A percentile compares a stretch with the other conserved stretches of the same genome.
These are phyloP conservation scores for Cotesia vestalis DNA, from an alignment of 1,140 invertebrate species.

Conservation along the genomic window DNA sequence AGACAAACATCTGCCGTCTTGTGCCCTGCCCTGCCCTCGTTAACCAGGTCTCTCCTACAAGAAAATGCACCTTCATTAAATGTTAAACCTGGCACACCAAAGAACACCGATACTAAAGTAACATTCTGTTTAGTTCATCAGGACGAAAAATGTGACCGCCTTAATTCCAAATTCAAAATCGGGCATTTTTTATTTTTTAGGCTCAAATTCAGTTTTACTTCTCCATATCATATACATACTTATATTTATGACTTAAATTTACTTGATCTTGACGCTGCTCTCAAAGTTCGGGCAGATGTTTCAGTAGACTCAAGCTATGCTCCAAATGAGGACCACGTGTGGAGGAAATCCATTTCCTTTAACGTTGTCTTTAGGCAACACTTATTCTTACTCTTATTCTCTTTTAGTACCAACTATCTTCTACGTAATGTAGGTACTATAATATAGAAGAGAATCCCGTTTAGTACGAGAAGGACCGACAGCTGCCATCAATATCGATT, in stretches of 20 bases:
- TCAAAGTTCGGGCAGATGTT: slow-evolving; percentile 14
- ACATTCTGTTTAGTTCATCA: background rate
- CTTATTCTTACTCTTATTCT: background rate
- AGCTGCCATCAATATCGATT: background rate
- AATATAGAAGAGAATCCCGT: background rate
- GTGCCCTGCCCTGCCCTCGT: slow-evolving; percentile 28
- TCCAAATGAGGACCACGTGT: slow-evolving; percentile 60
- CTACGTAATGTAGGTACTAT: slow-evolving; percentile 18
- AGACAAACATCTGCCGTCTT: slow-evolving; percentile 20
- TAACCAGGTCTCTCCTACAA: slow-evolving; percentile 18
- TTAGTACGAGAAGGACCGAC: background rate
- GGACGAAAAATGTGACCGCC: background rate
- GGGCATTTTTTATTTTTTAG: no score
- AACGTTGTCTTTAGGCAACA: slow-evolving; percentile 40
- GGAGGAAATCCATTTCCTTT: slow-evolving; percentile 64
- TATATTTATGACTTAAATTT: background rate
- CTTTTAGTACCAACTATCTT: background rate
- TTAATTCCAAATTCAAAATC: no score
- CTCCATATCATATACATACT: no score
- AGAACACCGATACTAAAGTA: slow-evolving; percentile 40
- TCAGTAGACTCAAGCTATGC: slow-evolving; percentile 13
- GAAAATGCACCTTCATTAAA: slow-evolving; percentile 36
- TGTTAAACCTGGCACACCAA: slow-evolving; percentile 35
- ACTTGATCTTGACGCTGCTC: background rate
- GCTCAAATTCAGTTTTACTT: no score